Conservation (phyloP, 1,140 invertebrate species). For the Drosophila kanapiae region DNA sequence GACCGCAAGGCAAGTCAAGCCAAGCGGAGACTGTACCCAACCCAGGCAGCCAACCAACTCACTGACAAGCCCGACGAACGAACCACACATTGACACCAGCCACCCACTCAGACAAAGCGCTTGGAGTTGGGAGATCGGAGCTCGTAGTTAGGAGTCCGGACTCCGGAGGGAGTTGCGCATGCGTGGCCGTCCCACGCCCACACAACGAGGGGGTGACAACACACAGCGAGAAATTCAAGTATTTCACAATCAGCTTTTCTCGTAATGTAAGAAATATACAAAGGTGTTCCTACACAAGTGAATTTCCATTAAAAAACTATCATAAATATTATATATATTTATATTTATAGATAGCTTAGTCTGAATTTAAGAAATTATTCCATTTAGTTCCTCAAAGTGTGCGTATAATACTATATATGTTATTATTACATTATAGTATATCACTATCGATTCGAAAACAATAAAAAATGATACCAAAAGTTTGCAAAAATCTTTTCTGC, state of each 20-base stretch:
- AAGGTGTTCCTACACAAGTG: not conserved
- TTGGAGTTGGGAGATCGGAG: constrained; percentile 39
- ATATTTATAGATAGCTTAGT: no score
- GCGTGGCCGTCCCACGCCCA: constrained; percentile 57
- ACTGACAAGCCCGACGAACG: constrained; percentile 20
- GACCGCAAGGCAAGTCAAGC: constrained; percentile 56
- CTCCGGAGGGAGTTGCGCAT: constrained; percentile 66
- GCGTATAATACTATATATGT: no score
- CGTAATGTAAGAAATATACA: no score
- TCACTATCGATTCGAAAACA: no score
- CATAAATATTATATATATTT: no score
- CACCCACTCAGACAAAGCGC: constrained; percentile 63
- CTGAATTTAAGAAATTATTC: no score
- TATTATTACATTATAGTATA: no score
- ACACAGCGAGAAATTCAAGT: not conserved
- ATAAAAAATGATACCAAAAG: no score
- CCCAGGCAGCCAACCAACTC: constrained; percentile 10
- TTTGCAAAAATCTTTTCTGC: no score
- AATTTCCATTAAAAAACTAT: no score
- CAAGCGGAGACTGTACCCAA: constrained; percentile 47
- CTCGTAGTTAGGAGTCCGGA: not conserved
- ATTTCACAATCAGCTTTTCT: no score
- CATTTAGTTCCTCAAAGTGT: no score
- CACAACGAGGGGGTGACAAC: constrained; percentile 38
- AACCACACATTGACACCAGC: constrained; percentile 37